phyloP scores from a whole-genome alignment of 2,888 invertebrate genomes.

The Microdon myrmicae region DNA sequence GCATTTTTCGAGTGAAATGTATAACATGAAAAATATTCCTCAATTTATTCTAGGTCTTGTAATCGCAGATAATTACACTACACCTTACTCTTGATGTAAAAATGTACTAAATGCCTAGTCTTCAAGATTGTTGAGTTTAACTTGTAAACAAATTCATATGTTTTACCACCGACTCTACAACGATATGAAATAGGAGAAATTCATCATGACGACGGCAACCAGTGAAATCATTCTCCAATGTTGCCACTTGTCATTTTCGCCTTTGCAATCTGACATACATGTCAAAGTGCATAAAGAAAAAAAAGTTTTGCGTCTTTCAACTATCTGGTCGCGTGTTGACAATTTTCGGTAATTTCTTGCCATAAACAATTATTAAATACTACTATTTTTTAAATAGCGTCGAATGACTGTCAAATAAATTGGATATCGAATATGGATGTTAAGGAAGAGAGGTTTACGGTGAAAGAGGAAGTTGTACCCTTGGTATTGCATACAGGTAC shows the following conservation, averaged over 20 bases:
- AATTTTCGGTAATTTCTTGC: slow-evolving; percentile 39
- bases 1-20: no score
- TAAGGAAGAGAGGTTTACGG: slow-evolving; percentile 60
- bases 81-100: no score
- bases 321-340: slow-evolving; percentile 47
- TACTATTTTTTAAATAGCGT: slow-evolving; percentile 12
- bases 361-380: slow-evolving; percentile 42
- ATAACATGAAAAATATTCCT: no score
- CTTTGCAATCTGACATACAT: slow-evolving; percentile 11
- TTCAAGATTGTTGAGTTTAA: no score
- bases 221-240: slow-evolving; percentile 37
- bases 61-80: no score
- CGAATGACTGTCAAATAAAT: background rate
- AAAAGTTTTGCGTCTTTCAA: slow-evolving; percentile 29
- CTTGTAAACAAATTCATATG: no score
- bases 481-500: slow-evolving; percentile 59
- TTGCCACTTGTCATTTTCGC: slow-evolving; percentile 38
- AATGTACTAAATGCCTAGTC: no score
- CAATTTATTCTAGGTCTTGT: no score
- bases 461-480: slow-evolving; percentile 61
- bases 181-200: slow-evolving; percentile 1
- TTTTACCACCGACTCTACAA: no score
- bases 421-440: slow-evolving; percentile 57
- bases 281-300: slow-evolving; percentile 16
- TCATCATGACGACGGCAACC: slow-evolving; percentile 29